These are phyloP conservation scores for Dinoponera quadriceps DNA, from an alignment of 1,140 invertebrate species.

Conservation along the genomic window DNA sequence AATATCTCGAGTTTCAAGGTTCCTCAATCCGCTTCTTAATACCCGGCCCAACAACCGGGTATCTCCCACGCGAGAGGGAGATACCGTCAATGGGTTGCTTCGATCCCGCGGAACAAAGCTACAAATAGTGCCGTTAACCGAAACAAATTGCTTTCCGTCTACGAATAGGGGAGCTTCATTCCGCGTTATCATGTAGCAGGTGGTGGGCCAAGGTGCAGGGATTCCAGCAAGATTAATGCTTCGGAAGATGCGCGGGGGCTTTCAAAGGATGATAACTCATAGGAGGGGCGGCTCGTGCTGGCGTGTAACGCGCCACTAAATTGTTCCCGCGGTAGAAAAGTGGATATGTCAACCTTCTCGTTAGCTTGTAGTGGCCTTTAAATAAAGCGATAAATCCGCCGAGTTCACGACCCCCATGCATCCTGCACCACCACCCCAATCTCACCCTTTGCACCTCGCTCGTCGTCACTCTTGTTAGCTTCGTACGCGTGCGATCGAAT, in stretches of 20 bases:
- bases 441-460: not conserved
- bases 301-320: constrained; percentile 71
- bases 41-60: constrained; percentile 18
- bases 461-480: too few species aligned
- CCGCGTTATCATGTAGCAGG: constrained; percentile 60
- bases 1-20: constrained; percentile 34
- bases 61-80: constrained; percentile 33
- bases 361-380: constrained; percentile 72
- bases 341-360: constrained; percentile 70
- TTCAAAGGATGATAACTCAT: constrained; percentile 72
- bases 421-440: not conserved
- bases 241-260: constrained; percentile 67
- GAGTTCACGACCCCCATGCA: constrained; percentile 44
- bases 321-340: constrained; percentile 70
- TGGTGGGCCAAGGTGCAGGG: constrained; percentile 58
- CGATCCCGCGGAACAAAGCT: constrained; percentile 51
- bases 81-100: constrained; percentile 47
- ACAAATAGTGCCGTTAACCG: constrained; percentile 60
- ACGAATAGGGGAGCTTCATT: constrained; percentile 65
- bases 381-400: constrained; percentile 78
- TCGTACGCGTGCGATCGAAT: too few species aligned
- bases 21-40: constrained; percentile 41
- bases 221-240: constrained; percentile 74
- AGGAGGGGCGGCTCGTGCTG: constrained; percentile 48
- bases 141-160: constrained; percentile 63